A percentile compares a stretch with the other conserved stretches of the same genome.
phyloP scores from a whole-genome alignment of 2,113 vertebrate species.

The Oenanthe melanoleuca region DNA sequence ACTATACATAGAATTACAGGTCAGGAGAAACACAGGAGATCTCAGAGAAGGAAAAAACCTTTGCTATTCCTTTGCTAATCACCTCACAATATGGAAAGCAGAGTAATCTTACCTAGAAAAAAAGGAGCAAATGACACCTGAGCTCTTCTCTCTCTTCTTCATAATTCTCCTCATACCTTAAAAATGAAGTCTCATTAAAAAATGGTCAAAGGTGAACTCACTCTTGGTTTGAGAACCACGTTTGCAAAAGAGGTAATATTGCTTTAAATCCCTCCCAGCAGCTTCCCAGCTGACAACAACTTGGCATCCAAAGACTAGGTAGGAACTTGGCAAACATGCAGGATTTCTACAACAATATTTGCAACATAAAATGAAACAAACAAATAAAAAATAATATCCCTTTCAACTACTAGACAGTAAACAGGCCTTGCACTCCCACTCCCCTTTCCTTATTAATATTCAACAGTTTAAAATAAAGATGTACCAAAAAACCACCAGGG shows the following conservation, averaged over 20 bases:
- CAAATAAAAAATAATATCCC: conserved; percentile 12
- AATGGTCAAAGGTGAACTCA: not conserved
- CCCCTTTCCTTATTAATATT: conserved; percentile 68
- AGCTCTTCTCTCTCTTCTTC: not conserved
- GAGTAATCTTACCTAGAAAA: not conserved
- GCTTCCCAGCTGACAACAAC: conserved; percentile 76
- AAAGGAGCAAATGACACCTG: not conserved
- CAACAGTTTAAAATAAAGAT: conserved; percentile 71
- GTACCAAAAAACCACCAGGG: conserved; percentile 52
- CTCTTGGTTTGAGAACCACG: not conserved
- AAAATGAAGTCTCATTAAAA: not conserved
- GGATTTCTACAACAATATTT: conserved; percentile 72
- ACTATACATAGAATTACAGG: conserved; percentile 55
- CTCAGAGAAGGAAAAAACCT: not conserved
- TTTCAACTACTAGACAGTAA: conserved; percentile 61
- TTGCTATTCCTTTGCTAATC: conserved; percentile 38
- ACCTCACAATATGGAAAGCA: not conserved
- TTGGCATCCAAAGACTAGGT: conserved; percentile 71
- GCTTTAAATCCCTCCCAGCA: conserved; percentile 31
- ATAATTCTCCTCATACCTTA: not conserved
- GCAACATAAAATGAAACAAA: conserved; percentile 56
- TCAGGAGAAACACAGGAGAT: conserved; percentile 33
- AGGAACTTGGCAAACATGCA: conserved; percentile 63
- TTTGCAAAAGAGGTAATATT: not conserved
- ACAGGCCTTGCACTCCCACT: conserved; percentile 61